Base-by-base conservation (phyloP, 2,797 vertebrate species). In the Oreochromis mossambicus region DNA sequence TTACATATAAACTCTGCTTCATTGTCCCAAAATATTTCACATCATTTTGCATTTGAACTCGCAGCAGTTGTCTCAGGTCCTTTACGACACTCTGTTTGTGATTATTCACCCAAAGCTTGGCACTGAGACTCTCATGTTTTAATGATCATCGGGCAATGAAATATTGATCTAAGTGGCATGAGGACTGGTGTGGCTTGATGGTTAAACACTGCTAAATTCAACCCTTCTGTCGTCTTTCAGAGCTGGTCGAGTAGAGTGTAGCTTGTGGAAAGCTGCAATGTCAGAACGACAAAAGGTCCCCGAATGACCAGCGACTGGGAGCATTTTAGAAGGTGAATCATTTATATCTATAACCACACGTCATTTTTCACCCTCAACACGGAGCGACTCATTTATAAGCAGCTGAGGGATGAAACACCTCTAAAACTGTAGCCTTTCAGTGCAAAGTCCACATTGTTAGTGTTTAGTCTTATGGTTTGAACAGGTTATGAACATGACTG, bases 111-210 rank as follows among this genome's bases (percentile, higher is more conserved):
- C 88, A 86, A 56, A 91, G 90, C 91, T 82, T 91, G 90, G 89
- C 93, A 92, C 94, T 94, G 92, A 91, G 88, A 87, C 87, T 88
- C 94, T 95, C 93, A 96, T 96, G 91, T 95, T 96, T 96, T 95
- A 96, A 95, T 95, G 88, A 96, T 95, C 82, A 81, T 78, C 84
- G 83, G 81, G 79, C 90, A 54, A 94, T 96, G 81, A 96, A 96
- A 95, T 95, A 96, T 96, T 95, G 92, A 96, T 95, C 88, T 87
- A 91, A 93, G 91, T 92, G 91, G 93, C 84, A 86, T 77, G 89
- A 80, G 70, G 85, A 89, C 73, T 81, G 88, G 86, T 89, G 86
- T 80, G 83, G 85, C 88, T 85, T 89, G 90, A 93, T 70, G 84
- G 88, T 91, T 94, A 94, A 95, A 95, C 82, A 54, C 82, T 15